A percentile compares a stretch with the other conserved stretches of the same genome.
Evolutionary conservation across 1,140 invertebrate species (phyloP).

Genomic region (Philotrypesis tridentata): DNA sequence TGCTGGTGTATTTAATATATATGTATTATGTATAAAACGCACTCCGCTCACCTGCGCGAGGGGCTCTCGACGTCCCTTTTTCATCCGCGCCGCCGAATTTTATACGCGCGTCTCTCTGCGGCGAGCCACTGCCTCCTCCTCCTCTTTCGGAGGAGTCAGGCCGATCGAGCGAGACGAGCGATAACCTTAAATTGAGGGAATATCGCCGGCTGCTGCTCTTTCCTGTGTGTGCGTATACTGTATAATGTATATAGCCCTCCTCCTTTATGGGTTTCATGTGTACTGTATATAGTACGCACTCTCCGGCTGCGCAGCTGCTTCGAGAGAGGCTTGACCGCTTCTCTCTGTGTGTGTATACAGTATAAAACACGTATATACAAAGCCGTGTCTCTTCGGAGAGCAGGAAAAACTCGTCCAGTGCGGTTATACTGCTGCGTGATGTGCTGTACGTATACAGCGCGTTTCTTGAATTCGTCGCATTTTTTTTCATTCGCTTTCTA

Average conservation of each 20-base stretch:
- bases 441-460: no score
- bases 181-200: conserved; percentile 23
- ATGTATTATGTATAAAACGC: no score
- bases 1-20: no score
- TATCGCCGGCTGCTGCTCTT: background rate
- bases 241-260: no score
- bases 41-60: no score
- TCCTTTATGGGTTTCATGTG: no score
- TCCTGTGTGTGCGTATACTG: no score
- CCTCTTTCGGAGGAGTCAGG: background rate
- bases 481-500: background rate
- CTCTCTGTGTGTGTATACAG: background rate
- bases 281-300: no score
- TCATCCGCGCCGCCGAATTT: background rate
- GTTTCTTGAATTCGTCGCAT: background rate
- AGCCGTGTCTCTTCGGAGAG: no score
- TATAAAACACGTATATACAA: no score
- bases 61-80: no score
- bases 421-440: no score
- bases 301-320: background rate
- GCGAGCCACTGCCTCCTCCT: conserved; percentile 5
- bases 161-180: conserved; percentile 28
- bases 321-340: background rate
- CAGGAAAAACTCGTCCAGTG: conserved; percentile 18
- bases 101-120: background rate